Evolutionary conservation across 1,140 invertebrate genomes (phyloP), one percentile per base, ranked within the genome.

Genomic region (Gyrodactylus salaris): DNA sequence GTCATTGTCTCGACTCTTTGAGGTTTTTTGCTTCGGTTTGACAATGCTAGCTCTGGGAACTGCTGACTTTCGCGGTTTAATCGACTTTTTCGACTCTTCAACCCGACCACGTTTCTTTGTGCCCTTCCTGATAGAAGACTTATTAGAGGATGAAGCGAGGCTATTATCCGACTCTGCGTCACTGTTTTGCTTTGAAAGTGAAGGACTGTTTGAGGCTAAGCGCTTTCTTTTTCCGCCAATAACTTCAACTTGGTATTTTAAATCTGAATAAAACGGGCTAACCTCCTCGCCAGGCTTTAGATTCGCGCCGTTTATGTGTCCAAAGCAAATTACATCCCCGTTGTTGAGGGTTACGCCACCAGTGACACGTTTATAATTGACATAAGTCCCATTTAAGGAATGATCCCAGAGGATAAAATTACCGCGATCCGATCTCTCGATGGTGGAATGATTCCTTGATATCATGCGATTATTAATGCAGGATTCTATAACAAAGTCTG

Each of bases 241-340:
- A 24, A 71, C 26, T 22, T 71, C 70, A 1, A 71, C 70, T 1
- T 25, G n/a, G 25, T 71, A 73, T 25, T 73, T 73, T 1, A 73
- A 21, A 23, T 73, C 72, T n/a, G 72, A 25, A 71, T n/a, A n/a
- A 24, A 73, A 73, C 20, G 34, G 27, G 22, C 24, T 75, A 24
- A 75, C 70, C 74, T 23, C 19, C 25, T 25, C 24, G 20, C 68
- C 74, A 1, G 74, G 75, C 68, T 75, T 54, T 22, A 75, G 34
- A 26, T 75, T 74, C 20, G 70, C 69, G 20, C 78, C 78, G 73
- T 79, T 78, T 25, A 79, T 75, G 70, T 78, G 78, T 20, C 78
- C 78, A 75, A 78, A 78, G 70, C 78, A 78, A 75, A 78, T 76
- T n/a, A 79, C 73, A 68, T 79, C 78, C 20, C 77, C 77, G 25